Conservation (phyloP, 2,113 vertebrate genomes). For the Cisticola juncidis region DNA sequence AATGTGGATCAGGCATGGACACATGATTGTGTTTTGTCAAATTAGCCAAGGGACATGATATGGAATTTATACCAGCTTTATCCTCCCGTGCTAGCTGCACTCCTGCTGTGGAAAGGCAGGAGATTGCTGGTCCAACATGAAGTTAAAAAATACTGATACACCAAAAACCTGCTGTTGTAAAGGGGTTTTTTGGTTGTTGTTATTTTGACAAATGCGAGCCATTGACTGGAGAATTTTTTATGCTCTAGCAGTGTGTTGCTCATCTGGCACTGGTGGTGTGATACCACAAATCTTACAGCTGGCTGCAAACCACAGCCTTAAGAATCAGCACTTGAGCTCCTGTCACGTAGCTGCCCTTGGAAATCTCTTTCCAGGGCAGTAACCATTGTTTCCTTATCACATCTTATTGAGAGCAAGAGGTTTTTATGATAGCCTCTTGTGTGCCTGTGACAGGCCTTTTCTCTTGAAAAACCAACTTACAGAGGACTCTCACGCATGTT, state of each 20-base stretch:
- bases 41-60: conserved; percentile 62
- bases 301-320: conserved; percentile 13
- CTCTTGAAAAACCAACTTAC: neutral
- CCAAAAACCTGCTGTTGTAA: neutral
- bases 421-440: neutral
- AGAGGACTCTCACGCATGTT: neutral
- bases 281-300: neutral
- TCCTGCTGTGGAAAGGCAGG: conserved; percentile 44
- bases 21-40: conserved; percentile 69
- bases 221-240: neutral
- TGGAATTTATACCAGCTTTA: conserved; percentile 61
- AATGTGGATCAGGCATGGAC: conserved; percentile 59
- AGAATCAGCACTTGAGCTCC: neutral
- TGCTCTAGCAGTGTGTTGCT: neutral
- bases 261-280: neutral
- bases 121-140: conserved; percentile 14
- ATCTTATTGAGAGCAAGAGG: neutral
- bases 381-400: neutral
- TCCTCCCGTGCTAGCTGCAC: conserved; percentile 43
- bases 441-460: neutral
- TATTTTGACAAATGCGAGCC: conserved; percentile 8
- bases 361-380: neutral
- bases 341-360: neutral
- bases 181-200: neutral
- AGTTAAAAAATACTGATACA: neutral